Base-by-base conservation (phyloP, 2,113 vertebrate species). In the Rhinoptilus africanus region DNA sequence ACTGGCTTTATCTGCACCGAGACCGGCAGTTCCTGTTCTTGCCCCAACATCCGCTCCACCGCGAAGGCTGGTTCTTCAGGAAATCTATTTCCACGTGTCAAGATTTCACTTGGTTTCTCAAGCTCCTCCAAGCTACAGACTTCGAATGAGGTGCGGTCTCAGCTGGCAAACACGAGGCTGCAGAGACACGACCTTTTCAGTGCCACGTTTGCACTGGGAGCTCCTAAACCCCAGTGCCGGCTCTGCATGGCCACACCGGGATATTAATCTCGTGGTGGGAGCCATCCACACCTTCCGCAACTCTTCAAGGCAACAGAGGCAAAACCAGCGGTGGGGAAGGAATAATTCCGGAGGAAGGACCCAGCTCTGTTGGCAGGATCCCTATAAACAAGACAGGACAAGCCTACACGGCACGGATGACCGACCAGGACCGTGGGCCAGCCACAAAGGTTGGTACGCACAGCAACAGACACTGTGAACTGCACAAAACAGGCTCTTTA, bases 381-480 rank as follows among this genome's bases (percentile, higher is more conserved):
- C 26, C 76, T 37, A 75, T 53, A 11, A 92, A 63, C 11, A 2
- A 78, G 27, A 85, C 3, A 20, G 26, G 34, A 77, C 69, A 84
- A 77, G 76, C 18, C 47, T 32, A 14, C 37, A 17, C 14, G 34
- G 48, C 23, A 48, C 63, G 37, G 48, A 56, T 4, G 16, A 39
- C 27, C 0, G 0, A 11, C 8, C 48, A 66, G 63, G 53, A 41
- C 22, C 1, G 0, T 1, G 5, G 41, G 15, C 4, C 32, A 67
- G 63, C 20, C 63, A 30, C 59, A 19, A 17, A 41, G 63, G n/a
- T 4, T 22, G 47, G 37, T 24, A 37, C 12, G 22, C 37, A 20
- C 51, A 60, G 60, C 72, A 34, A 66, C 0, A 43, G 10, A 8
- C 19, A 12, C 5, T 27, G 54, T 57, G n/a, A 74, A 50, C 26